Percentiles rank a stretch among this genome's conserved stretches.
Evolutionary conservation across 2,888 invertebrate genomes (phyloP).

Genomic region (Tenthredo mesomela): DNA sequence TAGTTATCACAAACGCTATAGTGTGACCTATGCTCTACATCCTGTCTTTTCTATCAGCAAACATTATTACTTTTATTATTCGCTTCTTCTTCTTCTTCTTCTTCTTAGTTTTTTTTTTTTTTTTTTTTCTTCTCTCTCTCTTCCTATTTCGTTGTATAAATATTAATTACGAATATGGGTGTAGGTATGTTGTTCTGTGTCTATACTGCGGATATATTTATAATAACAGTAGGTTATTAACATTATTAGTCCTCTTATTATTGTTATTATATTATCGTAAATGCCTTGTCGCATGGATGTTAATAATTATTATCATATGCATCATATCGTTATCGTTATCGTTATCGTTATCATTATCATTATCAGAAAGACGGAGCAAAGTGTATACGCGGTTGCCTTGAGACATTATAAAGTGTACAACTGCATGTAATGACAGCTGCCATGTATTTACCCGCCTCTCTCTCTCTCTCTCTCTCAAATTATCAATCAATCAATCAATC

Average conservation of each 20-base stretch:
- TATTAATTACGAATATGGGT: background rate
- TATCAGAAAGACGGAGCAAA: background rate
- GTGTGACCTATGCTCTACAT: conserved; percentile 38
- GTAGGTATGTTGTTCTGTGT: background rate
- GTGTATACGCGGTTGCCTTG: background rate
- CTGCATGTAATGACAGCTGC: background rate
- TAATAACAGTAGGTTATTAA: conserved; percentile 3
- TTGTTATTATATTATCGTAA: background rate
- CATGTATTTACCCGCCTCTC: background rate
- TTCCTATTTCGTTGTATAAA: background rate
- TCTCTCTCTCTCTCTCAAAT: background rate
- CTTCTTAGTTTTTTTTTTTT: background rate
- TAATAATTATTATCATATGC: background rate
- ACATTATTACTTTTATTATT: background rate
- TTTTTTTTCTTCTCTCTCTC: background rate
- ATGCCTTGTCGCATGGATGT: background rate
- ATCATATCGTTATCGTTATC: background rate
- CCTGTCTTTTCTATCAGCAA: conserved; percentile 21
- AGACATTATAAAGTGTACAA: conserved; percentile 7
- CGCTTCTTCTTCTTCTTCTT: background rate
- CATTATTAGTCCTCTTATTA: background rate
- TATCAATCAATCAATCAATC: too few relatives aligned
- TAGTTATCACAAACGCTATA: conserved; percentile 27
- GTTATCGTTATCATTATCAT: conserved; percentile 31
- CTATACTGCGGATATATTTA: background rate